These are phyloP conservation scores for Blennius ocellaris DNA, from an alignment of 2,113 vertebrate species.

Conservation along the genomic window DNA sequence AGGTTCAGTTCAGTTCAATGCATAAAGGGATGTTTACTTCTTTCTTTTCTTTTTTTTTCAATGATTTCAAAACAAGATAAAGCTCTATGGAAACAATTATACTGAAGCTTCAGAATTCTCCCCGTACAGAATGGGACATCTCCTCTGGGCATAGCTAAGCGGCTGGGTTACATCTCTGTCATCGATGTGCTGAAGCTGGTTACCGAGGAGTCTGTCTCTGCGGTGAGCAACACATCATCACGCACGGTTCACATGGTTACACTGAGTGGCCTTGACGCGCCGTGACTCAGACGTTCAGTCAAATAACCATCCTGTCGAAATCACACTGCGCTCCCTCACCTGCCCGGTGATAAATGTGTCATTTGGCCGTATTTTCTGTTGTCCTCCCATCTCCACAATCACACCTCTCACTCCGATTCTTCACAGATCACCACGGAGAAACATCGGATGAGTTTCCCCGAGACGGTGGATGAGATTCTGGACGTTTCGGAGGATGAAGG, in stretches of 20 bases:
- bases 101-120: constrained; percentile 1
- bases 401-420: constrained; percentile 8
- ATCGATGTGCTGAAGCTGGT: constrained; percentile 96
- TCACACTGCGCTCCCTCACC: constrained; percentile 25
- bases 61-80: not conserved
- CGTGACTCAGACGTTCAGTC: constrained; percentile 18
- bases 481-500: constrained; percentile 99
- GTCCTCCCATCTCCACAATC: too few species aligned
- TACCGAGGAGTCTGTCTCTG: constrained; percentile 88
- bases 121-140: constrained; percentile 90
- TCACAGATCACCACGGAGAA: constrained; percentile 88
- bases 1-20: not conserved
- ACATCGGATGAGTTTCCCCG: constrained; percentile 96
- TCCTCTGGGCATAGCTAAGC: constrained; percentile 93
- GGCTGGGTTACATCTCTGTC: constrained; percentile 97
- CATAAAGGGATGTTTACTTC: not conserved
- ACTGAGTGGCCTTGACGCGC: constrained; percentile 3
- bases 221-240: constrained; percentile 80
- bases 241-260: constrained; percentile 31
- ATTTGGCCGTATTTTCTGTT: too few species aligned
- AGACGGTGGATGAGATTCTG: constrained; percentile 96
- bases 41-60: not conserved
- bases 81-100: not conserved
- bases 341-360: constrained; percentile 4
- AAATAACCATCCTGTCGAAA: constrained; percentile 1